These are phyloP conservation scores for Saccopteryx bilineata DNA, from an alignment of 2,113 vertebrate species.

Conservation along the genomic window DNA sequence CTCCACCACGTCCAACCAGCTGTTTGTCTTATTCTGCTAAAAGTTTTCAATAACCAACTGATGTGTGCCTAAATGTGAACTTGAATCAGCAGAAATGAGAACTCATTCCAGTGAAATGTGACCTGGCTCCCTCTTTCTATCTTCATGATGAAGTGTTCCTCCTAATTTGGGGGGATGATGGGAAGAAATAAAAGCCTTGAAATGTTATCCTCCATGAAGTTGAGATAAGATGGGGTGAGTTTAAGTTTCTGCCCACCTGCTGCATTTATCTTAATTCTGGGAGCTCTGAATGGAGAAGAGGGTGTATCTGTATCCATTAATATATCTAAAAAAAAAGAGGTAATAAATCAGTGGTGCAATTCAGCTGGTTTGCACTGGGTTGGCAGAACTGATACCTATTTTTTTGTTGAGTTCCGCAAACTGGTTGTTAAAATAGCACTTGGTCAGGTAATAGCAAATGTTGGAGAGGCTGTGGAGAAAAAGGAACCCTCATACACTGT, in stretches of 20 bases:
- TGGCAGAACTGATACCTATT: too few species aligned
- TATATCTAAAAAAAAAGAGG: not conserved
- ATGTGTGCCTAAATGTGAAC: conserved; percentile 58
- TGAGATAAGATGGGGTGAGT: conserved; percentile 56
- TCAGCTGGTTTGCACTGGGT: too few species aligned
- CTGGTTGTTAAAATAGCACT: too few species aligned
- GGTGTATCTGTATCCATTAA: not conserved
- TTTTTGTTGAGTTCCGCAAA: too few species aligned
- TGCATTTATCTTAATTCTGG: conserved; percentile 58
- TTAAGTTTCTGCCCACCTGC: conserved; percentile 19
- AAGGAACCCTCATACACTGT: too few species aligned
- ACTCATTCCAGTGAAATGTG: conserved; percentile 65
- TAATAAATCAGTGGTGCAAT: not conserved
- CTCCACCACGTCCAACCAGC: not conserved
- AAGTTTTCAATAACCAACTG: conserved; percentile 70
- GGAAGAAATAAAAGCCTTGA: conserved; percentile 26
- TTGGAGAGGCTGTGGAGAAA: too few species aligned
- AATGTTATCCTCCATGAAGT: conserved; percentile 20
- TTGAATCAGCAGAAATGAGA: conserved; percentile 70
- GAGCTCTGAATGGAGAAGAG: not conserved
- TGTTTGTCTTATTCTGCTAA: conserved; percentile 74
- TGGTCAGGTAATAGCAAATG: too few species aligned
- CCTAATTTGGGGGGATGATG: conserved; percentile 1
- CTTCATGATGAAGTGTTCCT: conserved; percentile 27
- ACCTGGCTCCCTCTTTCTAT: not conserved